Evolutionary conservation across 2,113 vertebrate genomes (phyloP), one percentile per base, ranked within the genome.

Genomic region (Dryoscopus gambensis): DNA sequence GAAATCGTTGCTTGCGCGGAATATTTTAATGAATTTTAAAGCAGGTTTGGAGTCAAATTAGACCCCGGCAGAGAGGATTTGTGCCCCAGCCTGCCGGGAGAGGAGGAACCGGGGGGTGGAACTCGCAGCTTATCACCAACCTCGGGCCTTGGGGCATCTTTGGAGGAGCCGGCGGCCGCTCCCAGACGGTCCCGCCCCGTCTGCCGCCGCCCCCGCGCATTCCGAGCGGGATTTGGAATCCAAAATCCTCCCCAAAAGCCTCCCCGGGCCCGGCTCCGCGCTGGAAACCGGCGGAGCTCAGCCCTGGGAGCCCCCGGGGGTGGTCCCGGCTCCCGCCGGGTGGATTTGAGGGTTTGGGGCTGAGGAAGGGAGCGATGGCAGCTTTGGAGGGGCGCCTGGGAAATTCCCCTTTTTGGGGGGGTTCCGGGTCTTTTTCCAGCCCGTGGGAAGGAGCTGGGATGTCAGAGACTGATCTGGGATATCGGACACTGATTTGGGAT

Each of bases 301-400:
- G 7, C 44, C 37, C 24, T 22, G 56, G 2, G 11, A 31, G 35
- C 4, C 25, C 50, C 55, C 7, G 5, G 11, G 68, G 28, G 28
- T 0, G 9, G n/a, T 52, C 6, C 64, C 12, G 4, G 1, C 5
- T 30, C n/a, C 35, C 50, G 1, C 16, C 16, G 10, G 50, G 16
- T 16, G 42, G 5, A 2, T 13, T 2, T 1, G 22, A 5, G 31
- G 39, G 6, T 49, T 10, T 23, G 44, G 25, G 30, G 33, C 13
- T 15, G 19, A 65, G 42, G 39, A 42, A 56, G 67, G 52, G 64
- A 63, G 35, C 2, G 5, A 7, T 6, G 47, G 56, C 42, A 60
- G n/a, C 21, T 39, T 23, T 11, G 56, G 28, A 5, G 49, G 5
- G 68, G 16, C 9, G 1, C 25, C 37, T 39, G 59, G 18, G 3